These are phyloP conservation scores for Trichogramma pretiosum DNA, from an alignment of 1,140 invertebrate genomes.

Conservation along the genomic window DNA sequence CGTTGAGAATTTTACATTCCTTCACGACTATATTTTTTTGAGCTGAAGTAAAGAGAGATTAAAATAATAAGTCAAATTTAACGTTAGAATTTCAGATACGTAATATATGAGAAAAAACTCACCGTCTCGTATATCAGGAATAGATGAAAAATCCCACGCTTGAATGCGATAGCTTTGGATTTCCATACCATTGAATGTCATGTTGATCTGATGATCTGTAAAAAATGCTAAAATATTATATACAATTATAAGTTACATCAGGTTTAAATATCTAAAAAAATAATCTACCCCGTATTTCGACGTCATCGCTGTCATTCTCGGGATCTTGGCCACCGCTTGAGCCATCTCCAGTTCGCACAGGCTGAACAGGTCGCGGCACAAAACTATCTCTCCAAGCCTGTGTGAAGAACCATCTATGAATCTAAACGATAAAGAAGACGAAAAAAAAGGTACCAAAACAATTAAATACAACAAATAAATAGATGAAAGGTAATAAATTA, in stretches of 20 bases:
- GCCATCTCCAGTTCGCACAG: slow-evolving; percentile 12
- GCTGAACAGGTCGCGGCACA: slow-evolving; percentile 10
- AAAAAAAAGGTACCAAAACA: background rate
- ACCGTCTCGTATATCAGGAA: slow-evolving; percentile 71
- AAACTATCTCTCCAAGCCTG: too few species aligned
- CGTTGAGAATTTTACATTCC: slow-evolving; percentile 79
- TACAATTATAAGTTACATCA: background rate
- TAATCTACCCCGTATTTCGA: slow-evolving; percentile 27
- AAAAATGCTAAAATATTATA: slow-evolving; percentile 8
- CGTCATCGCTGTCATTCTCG: slow-evolving; percentile 29
- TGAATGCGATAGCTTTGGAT: slow-evolving; percentile 62
- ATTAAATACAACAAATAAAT: slow-evolving; percentile 1
- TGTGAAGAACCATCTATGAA: slow-evolving; percentile 24
- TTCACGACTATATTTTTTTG: slow-evolving; percentile 69
- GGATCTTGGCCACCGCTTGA: slow-evolving; percentile 22
- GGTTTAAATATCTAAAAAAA: background rate
- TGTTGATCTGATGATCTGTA: slow-evolving; percentile 28
- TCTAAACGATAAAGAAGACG: slow-evolving; percentile 13
- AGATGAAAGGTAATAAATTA: background rate
- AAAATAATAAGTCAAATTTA: slow-evolving; percentile 10
- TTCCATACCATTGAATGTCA: slow-evolving; percentile 29
- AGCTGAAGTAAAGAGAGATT: slow-evolving; percentile 44
- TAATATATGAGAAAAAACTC: slow-evolving; percentile 27
- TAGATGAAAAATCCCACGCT: slow-evolving; percentile 70
- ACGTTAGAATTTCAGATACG: background rate